Conservation (phyloP, 2,113 vertebrate genomes). For the Xenopus tropicalis region UCB_Xtro_10.0 CM004452.2:19960501-19961000, state of each 20-base stretch:
- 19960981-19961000: too few relatives aligned
- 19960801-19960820: background rate
- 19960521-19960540: too few relatives aligned
- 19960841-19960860: too few relatives aligned
- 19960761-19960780: background rate
- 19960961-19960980: too few relatives aligned
- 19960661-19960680: background rate
- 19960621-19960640: background rate
- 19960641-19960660: background rate
- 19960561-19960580: too few relatives aligned
- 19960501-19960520: too few relatives aligned
- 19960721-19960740: background rate
- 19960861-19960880: too few relatives aligned
- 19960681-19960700: background rate
- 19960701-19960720: background rate
- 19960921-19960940: too few relatives aligned
- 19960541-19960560: too few relatives aligned
- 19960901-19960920: background rate
- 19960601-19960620: too few relatives aligned
- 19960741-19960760: background rate
- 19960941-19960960: too few relatives aligned
- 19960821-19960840: background rate
- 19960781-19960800: background rate
- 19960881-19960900: background rate
- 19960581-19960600: too few relatives aligned